phyloP scores from a whole-genome alignment of 1,140 invertebrate species.

The Eumaeus atala region DNA sequence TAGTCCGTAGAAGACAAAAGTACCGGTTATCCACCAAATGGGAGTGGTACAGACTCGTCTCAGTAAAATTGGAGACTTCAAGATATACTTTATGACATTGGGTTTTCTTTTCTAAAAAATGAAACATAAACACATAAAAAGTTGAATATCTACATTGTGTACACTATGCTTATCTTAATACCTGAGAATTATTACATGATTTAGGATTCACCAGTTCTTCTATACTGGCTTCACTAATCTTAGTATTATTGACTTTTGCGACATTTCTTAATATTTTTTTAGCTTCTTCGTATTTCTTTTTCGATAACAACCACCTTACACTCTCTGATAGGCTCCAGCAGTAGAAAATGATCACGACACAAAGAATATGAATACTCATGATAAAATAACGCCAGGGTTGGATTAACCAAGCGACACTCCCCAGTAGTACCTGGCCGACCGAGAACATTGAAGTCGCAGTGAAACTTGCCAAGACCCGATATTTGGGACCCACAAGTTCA shows the following conservation, averaged over 20 bases:
- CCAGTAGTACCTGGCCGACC: constrained; percentile 81
- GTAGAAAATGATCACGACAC: constrained; percentile 78
- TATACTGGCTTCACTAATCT: constrained; percentile 75
- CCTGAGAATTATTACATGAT: background rate
- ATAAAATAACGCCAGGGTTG: constrained; percentile 82
- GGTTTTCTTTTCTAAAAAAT: constrained; percentile 17
- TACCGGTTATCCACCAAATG: constrained; percentile 82
- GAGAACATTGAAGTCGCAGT: constrained; percentile 81
- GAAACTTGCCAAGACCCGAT: constrained; percentile 81
- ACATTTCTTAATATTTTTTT: constrained; percentile 76
- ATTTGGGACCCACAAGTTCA: constrained; percentile 83
- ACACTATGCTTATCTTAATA: background rate
- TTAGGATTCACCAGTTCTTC: constrained; percentile 43
- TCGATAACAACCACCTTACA: constrained; percentile 83
- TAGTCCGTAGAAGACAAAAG: constrained; percentile 87
- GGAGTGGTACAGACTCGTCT: constrained; percentile 79
- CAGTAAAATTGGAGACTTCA: constrained; percentile 75
- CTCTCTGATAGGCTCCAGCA: constrained; percentile 79
- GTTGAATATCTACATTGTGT: background rate
- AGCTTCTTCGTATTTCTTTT: constrained; percentile 79
- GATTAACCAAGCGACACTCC: constrained; percentile 79
- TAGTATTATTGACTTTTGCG: constrained; percentile 79
- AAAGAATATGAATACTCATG: constrained; percentile 79
- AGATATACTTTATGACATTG: constrained; percentile 66
- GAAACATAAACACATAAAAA: background rate